Evolutionary conservation across 30 jellyfish, hydroid and myxozoan genomes (phyloP), one percentile per base, ranked within the genome.

Genomic region (Pseudorhiza aurosa): DNA sequence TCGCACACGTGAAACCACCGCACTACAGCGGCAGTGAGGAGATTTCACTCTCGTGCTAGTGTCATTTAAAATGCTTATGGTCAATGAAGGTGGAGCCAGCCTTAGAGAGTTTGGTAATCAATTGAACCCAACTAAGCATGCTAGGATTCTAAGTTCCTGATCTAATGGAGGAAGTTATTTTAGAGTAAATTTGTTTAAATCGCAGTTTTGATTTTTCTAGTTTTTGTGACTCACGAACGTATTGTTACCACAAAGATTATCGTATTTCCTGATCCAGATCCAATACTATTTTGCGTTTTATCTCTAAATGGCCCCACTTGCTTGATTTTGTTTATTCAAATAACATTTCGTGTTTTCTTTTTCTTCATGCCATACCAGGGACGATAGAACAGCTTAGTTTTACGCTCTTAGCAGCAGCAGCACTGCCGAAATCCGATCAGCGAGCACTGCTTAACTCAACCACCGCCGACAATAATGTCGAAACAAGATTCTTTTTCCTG

Each of bases 191-290:
- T 10, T 53, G 67, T 53, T 53, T 1, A 19, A 19, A 15, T 53
- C 24, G 19, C 7, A n/a, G n/a, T 39, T 7, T 39, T 39, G 24
- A 53, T 53, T 7, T 53, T 53, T 53, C 7, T 53, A 53, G 4
- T 53, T 19, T 53, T 53, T 53, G 67, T 2, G 14, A 53, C 4
- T 53, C 67, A 53, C 67, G 67, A 53, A 10, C 24, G 67, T 53
- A n/a, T 53, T 47, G 35, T 53, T 53, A 19, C 36, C 36, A 19
- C 67, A 3, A 2, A 53, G 67, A 53, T 19, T 3, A 19, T 19
- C 67, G 67, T 53, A 53, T 53, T 53, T 53, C 67, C 67, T 53
- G 67, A n/a, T 53, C 14, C 8, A n/a, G 24, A n/a, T 53, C 67
- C 67, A 53, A 7, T 6, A 15, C 22, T 7, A n/a, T 53, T 14